These are phyloP conservation scores for Drosophila leontia DNA, from an alignment of 1,140 invertebrate species.

Conservation along the genomic window DNA sequence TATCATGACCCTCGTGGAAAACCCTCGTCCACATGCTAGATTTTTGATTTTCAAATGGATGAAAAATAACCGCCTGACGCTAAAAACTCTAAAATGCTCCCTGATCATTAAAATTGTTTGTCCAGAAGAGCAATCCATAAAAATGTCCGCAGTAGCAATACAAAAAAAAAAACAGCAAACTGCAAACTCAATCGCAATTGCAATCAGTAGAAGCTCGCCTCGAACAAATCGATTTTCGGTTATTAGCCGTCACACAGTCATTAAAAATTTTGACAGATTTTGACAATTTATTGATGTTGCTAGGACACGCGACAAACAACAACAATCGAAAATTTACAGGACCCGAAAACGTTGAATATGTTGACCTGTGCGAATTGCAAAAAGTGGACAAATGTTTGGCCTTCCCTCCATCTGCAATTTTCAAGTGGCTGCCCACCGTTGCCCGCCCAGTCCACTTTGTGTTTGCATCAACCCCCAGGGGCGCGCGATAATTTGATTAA, in stretches of 20 bases:
- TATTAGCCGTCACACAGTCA: constrained; percentile 80
- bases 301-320: constrained; percentile 64
- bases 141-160: constrained; percentile 58
- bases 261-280: constrained; percentile 82
- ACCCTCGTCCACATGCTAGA: constrained; percentile 40
- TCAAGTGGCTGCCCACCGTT: constrained; percentile 42
- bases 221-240: constrained; percentile 72
- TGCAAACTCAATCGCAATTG: constrained; percentile 45
- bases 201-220: constrained; percentile 41
- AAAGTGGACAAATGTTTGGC: constrained; percentile 80
- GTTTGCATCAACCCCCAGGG: constrained; percentile 37
- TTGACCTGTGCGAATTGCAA: constrained; percentile 79
- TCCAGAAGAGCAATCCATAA: constrained; percentile 60
- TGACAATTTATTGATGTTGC: constrained; percentile 78
- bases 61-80: constrained; percentile 46
- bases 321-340: constrained; percentile 56
- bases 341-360: constrained; percentile 5
- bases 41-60: constrained; percentile 19
- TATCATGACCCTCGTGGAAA: background rate
- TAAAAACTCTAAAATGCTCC: constrained; percentile 59
- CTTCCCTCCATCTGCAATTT: constrained; percentile 59
- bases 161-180: constrained; percentile 3
- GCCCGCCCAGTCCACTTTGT: constrained; percentile 1
- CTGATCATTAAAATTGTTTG: constrained; percentile 42
- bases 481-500: constrained; percentile 80